Evolutionary conservation across 2,888 invertebrate genomes (phyloP).

Genomic region (Tuberolachnus salignus): DNA sequence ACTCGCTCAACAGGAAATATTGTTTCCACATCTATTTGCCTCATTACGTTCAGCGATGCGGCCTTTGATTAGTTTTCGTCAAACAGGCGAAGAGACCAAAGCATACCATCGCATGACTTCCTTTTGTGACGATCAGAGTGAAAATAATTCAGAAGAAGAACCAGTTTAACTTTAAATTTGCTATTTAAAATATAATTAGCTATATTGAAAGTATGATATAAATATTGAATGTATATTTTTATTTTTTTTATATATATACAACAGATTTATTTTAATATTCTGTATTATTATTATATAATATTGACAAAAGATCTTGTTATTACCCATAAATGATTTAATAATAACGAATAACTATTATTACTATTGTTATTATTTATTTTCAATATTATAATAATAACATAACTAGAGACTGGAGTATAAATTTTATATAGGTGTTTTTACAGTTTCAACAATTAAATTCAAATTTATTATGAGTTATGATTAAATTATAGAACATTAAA

Average conservation of each 20-base stretch:
- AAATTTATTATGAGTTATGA: too few species aligned
- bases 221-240: neutral
- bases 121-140: constrained; percentile 5
- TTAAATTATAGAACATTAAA: too few species aligned
- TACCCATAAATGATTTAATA: neutral
- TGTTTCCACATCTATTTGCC: constrained; percentile 76
- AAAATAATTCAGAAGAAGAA: constrained; percentile 54
- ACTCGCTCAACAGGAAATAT: constrained; percentile 75
- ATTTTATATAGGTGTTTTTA: too few species aligned
- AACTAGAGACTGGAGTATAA: too few species aligned
- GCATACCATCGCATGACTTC: constrained; percentile 45
- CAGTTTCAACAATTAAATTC: too few species aligned
- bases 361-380: too few species aligned
- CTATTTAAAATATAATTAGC: neutral
- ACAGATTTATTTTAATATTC: too few species aligned
- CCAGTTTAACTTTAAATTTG: constrained; percentile 20
- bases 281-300: neutral
- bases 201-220: neutral
- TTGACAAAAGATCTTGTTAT: constrained; percentile 12
- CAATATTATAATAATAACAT: too few species aligned
- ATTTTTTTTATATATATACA: neutral
- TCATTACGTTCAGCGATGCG: constrained; percentile 78
- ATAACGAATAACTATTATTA: neutral
- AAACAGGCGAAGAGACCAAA: constrained; percentile 62
- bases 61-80: constrained; percentile 72